Conservation (phyloP, 1,140 invertebrate genomes). For the Melanaphis sacchari region DNA sequence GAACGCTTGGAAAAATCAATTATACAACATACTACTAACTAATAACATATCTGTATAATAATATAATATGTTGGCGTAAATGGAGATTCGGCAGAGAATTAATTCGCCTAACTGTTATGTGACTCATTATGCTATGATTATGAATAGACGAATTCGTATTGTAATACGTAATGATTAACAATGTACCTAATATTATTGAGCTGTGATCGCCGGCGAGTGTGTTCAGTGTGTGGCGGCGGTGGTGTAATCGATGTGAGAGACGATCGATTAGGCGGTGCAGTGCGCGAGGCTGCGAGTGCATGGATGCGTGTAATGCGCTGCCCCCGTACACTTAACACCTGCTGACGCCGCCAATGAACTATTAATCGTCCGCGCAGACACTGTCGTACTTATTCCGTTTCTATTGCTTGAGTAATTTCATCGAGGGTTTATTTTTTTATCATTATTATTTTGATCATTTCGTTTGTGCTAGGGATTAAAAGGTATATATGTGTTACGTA, state of each 20-base stretch:
- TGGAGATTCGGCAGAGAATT: too few species aligned
- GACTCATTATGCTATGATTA: background rate
- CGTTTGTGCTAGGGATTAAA: background rate
- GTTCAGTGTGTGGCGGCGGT: background rate
- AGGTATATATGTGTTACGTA: background rate
- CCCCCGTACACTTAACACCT: constrained; percentile 53
- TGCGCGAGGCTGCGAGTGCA: constrained; percentile 48
- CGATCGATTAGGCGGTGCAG: constrained; percentile 39
- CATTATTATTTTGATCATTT: constrained; percentile 8
- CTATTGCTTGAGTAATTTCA: constrained; percentile 33
- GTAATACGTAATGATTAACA: background rate
- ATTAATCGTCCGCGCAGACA: constrained; percentile 44
- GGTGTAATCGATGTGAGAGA: constrained; percentile 6
- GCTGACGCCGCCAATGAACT: constrained; percentile 42
- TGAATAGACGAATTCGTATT: too few species aligned
- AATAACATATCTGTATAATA: background rate
- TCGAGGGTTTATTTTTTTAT: constrained; percentile 13
- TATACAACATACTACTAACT: background rate
- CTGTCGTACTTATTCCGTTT: background rate
- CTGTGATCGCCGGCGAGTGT: background rate
- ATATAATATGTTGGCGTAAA: too few species aligned
- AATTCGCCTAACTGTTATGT: background rate
- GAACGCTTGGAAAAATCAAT: background rate
- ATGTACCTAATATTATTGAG: background rate
- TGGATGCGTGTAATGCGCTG: constrained; percentile 50